These are phyloP conservation scores for Mus musculus DNA, from an alignment of 2,113 vertebrate species.

Conservation along the genomic window DNA sequence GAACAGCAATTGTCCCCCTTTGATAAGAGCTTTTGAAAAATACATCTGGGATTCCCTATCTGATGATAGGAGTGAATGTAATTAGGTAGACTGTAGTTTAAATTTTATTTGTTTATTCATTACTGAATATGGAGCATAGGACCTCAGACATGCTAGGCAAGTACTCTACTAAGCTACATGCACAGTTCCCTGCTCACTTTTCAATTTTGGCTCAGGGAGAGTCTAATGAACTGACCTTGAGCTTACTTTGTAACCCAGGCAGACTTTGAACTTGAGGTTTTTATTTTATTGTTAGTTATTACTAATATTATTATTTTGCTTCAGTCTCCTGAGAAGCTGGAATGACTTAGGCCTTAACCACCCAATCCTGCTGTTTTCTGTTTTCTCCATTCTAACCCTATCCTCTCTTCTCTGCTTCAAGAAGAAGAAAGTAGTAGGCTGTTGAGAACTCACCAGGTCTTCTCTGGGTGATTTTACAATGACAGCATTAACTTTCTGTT, in stretches of 20 bases:
- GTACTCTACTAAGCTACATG: not conserved
- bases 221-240: not conserved
- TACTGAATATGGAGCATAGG: not conserved
- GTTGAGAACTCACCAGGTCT: not conserved
- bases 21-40: rapidly evolving
- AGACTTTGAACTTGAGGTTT: not conserved
- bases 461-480: constrained; percentile 69
- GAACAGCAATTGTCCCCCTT: not conserved
- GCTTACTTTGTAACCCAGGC: not conserved
- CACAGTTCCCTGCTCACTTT: too few species aligned
- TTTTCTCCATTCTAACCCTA: rapidly evolving
- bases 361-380: not conserved
- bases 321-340: not conserved
- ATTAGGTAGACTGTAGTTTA: not conserved
- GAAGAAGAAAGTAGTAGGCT: rapidly evolving
- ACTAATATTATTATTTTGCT: not conserved
- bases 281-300: not conserved
- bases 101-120: not conserved
- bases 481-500: constrained; percentile 67
- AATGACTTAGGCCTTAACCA: not conserved
- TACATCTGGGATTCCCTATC: rapidly evolving
- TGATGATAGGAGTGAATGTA: not conserved
- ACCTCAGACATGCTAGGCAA: not conserved
- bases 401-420: not conserved
- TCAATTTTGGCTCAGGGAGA: not conserved